Conservation (phyloP, 2,888 invertebrate genomes). For the Scaptomyza reducta region DNA sequence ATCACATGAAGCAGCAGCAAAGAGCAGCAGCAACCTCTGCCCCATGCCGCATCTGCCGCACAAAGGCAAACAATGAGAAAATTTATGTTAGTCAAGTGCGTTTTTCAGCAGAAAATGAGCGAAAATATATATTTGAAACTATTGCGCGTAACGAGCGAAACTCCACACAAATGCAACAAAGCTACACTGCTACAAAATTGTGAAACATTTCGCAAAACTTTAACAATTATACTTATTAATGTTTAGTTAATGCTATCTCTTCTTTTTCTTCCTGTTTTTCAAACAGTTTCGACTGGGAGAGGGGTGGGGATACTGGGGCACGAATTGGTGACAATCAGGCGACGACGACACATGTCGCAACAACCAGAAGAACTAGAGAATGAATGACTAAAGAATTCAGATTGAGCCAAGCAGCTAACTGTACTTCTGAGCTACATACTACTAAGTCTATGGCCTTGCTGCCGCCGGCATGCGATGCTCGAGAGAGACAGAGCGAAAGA, state of each 20-base stretch:
- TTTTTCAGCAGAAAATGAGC: conserved; percentile 76
- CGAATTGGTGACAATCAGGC: conserved; percentile 41
- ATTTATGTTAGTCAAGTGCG: conserved; percentile 79
- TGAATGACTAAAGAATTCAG: conserved; percentile 24
- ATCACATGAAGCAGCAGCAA: conserved; percentile 38
- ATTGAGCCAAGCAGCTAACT: conserved; percentile 52
- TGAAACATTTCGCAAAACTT: too few relatives aligned
- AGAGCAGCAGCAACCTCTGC: conserved; percentile 35
- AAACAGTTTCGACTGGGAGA: too few relatives aligned
- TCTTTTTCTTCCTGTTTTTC: not conserved
- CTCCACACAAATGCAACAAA: conserved; percentile 1
- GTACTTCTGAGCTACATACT: conserved; percentile 32
- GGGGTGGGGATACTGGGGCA: not conserved
- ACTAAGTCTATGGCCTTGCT: conserved; percentile 56
- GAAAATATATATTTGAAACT: conserved; percentile 62
- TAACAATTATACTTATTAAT: too few relatives aligned
- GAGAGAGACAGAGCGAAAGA: conserved; percentile 13
- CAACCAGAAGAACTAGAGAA: conserved; percentile 32
- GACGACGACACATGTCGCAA: conserved; percentile 59
- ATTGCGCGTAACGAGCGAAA: conserved; percentile 68
- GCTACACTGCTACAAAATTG: not conserved
- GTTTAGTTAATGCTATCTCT: not conserved
- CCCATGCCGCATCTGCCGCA: conserved; percentile 29
- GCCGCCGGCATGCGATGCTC: conserved; percentile 56
- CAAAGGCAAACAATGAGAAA: conserved; percentile 75